Conservation (phyloP, 2,888 invertebrate species). For the Rhaphigaster nebulosa region DNA sequence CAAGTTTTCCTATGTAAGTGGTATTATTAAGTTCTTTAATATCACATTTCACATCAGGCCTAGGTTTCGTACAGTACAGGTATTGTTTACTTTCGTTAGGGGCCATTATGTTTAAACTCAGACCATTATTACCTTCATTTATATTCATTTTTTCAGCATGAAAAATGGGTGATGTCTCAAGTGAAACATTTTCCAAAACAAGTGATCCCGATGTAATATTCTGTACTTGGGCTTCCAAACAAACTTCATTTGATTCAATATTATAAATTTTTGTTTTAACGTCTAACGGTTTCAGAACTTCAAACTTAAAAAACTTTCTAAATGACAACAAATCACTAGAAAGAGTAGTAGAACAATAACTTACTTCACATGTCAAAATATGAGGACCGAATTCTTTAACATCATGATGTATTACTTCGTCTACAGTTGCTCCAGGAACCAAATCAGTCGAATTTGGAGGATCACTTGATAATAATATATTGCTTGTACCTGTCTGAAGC, state of each 20-base stretch:
- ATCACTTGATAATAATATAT: constrained; percentile 77
- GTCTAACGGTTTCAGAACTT: constrained; percentile 97
- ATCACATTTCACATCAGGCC: constrained; percentile 81
- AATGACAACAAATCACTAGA: constrained; percentile 77
- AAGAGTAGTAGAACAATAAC: constrained; percentile 77
- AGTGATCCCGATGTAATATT: constrained; percentile 95
- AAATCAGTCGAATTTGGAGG: constrained; percentile 71
- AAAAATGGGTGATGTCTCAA: constrained; percentile 94
- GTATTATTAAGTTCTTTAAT: constrained; percentile 84
- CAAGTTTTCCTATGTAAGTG: constrained; percentile 94
- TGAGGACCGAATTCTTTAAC: constrained; percentile 99
- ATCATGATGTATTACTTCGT: constrained; percentile 97
- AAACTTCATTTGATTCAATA: constrained; percentile 84
- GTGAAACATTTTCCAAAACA: constrained; percentile 91
- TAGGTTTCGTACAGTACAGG: constrained; percentile 79
- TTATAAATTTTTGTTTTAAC: constrained; percentile 99
- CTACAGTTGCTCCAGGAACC: constrained; percentile 86
- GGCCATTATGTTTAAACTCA: constrained; percentile 84
- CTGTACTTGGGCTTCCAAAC: constrained; percentile 84
- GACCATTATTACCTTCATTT: constrained; percentile 75
- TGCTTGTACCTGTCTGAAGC: constrained; percentile 88
- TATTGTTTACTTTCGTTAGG: constrained; percentile 94
- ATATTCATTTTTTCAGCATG: constrained; percentile 71
- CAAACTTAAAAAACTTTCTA: constrained; percentile 97
- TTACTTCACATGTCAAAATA: constrained; percentile 75